Base-by-base conservation (phyloP, 1,140 invertebrate species). In the Bombus confusus region DNA sequence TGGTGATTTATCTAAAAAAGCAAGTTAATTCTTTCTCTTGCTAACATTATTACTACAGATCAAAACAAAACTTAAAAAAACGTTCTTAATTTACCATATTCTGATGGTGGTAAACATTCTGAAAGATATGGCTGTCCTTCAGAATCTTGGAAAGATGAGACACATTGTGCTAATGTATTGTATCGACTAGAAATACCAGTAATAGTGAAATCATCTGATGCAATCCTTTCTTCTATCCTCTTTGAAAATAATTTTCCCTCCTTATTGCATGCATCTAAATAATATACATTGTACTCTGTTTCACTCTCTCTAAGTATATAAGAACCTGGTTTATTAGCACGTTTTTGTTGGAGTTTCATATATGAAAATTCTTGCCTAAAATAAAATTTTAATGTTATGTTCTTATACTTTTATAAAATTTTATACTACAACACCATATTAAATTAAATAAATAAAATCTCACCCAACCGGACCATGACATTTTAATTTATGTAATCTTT, bases 381-480 rank as follows among this genome's bases (percentile, higher is more conserved):
- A 91, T 85, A 52, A 31, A 68, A 78, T 83, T 9, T 8, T 18
- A 80, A 8, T 57, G 71, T 43, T 31, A 31, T 41, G 59, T 80
- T 2, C 31, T 31, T 15, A 52, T 39, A 12, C 2, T 9, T 72
- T 39, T 39, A 47, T 59, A 47, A 47, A 4, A 83, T 41, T 13
- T 64, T 31, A 75, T 28, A 68, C 10, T 15, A 69, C 0, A 59
- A 52, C 2, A 52, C 18, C n/a, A 64, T 22, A 37, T 43, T 15
- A 75, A 69, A 62, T 72, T 34, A 41, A 66, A 37, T n/a, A 81
- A 84, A 82, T 64, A 22, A 83, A 80, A 74, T 87, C 95, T 95
- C 95, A 97, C 97, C 97, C 98, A 85, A 99, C 97, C 80, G 98
- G 98, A 47, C 98, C 98, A 95, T 99, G 98, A 92, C 98, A 98